A percentile compares a stretch with the other conserved stretches of the same genome.
Evolutionary conservation across 2,888 invertebrate species (phyloP).

Genomic region (Piscicola geometra): DNA sequence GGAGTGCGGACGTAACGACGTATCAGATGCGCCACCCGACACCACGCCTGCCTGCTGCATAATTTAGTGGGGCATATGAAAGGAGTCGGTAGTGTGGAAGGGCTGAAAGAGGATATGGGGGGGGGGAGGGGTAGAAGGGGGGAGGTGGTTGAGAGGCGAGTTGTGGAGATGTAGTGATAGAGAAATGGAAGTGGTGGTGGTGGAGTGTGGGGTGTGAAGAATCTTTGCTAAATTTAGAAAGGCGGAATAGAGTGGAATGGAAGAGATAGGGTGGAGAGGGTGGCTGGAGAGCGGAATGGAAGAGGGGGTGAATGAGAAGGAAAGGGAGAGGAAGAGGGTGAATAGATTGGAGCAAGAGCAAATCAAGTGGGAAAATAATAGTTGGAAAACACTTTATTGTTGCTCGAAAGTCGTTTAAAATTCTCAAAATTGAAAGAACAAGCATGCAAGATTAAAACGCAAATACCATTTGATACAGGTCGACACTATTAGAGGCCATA

Average conservation of each 20-base stretch:
- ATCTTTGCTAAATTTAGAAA: neutral
- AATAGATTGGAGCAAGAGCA: neutral
- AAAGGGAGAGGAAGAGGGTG: neutral
- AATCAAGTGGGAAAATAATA: neutral
- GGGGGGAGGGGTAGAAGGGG: conserved; percentile 15
- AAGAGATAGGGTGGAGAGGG: neutral
- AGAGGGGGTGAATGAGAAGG: neutral
- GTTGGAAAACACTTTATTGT: no score
- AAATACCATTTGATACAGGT: no score
- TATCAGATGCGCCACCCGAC: no score
- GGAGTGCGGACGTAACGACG: no score
- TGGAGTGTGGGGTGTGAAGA: neutral
- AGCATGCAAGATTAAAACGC: no score
- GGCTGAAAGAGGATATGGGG: conserved; percentile 14
- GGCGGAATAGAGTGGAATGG: neutral
- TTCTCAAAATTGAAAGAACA: no score
- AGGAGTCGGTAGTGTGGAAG: no score
- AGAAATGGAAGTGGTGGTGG: conserved; percentile 19
- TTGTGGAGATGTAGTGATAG: conserved; percentile 5
- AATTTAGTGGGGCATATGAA: no score
- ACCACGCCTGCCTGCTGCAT: no score
- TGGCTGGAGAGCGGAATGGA: neutral
- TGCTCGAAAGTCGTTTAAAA: no score
- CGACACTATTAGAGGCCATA: no score
- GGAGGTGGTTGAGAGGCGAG: conserved; percentile 26